These are phyloP conservation scores for Sisyra terminalis DNA, from an alignment of 2,888 invertebrate genomes.

Conservation along the genomic window DNA sequence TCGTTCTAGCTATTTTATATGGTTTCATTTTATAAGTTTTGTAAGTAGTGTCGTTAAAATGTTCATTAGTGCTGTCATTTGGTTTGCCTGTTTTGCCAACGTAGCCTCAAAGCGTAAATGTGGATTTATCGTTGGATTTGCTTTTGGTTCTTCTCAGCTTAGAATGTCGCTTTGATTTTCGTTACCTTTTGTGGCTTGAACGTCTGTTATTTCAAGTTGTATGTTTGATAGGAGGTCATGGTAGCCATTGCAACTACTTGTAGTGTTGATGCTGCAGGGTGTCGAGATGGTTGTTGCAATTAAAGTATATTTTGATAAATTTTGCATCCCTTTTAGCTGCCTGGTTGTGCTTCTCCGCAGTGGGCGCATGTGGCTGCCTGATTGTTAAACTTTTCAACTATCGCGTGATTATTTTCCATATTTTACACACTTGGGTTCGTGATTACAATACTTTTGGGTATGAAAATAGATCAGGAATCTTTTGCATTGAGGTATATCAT, in stretches of 20 bases:
- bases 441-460: slow-evolving; percentile 13
- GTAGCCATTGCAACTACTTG: too few relatives aligned
- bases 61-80: too few relatives aligned
- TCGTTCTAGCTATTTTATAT: slow-evolving; percentile 13
- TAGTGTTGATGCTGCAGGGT: background rate
- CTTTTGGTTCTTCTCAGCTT: too few relatives aligned
- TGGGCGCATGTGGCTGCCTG: slow-evolving; percentile 11
- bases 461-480: slow-evolving; percentile 14
- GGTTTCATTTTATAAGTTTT: slow-evolving; percentile 9
- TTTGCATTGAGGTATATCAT: slow-evolving; percentile 13
- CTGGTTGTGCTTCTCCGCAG: slow-evolving; percentile 11
- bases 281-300: background rate
- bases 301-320: slow-evolving; percentile 6
- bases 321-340: slow-evolving; percentile 13
- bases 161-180: too few relatives aligned
- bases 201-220: too few relatives aligned
- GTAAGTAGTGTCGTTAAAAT: slow-evolving; percentile 3
- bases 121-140: background rate
- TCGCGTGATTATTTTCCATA: slow-evolving; percentile 11
- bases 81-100: too few relatives aligned
- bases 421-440: slow-evolving; percentile 11
- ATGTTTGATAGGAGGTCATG: too few relatives aligned
- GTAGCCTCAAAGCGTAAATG: too few relatives aligned
- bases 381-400: too few relatives aligned
- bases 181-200: too few relatives aligned